A percentile compares a stretch with the other conserved stretches of the same genome.
phyloP scores from a whole-genome alignment of 2,113 vertebrate genomes.

The Bettongia penicillata region DNA sequence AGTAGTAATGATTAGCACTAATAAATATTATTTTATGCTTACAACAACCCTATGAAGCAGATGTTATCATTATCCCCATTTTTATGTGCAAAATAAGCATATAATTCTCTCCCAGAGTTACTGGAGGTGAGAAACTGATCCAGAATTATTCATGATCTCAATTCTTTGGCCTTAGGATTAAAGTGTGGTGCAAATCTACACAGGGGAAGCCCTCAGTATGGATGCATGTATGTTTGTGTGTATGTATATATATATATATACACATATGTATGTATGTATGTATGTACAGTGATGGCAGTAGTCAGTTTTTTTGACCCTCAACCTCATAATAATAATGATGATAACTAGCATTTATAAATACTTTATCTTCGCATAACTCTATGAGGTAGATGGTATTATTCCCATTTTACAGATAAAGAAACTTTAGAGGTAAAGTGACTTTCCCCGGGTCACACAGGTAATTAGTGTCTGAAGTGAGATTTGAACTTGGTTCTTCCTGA shows the following conservation, averaged over 20 bases:
- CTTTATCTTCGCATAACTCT: not conserved
- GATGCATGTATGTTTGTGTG: not conserved
- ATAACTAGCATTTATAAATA: not conserved
- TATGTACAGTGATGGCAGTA: not conserved
- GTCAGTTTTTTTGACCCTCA: not conserved
- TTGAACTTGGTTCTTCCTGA: constrained; percentile 1
- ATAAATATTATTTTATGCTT: not conserved
- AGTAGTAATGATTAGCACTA: not conserved
- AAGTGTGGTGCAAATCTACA: constrained; percentile 8
- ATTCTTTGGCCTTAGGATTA: not conserved
- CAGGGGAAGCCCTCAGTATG: not conserved
- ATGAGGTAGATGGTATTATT: not conserved
- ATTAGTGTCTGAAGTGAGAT: constrained; percentile 30
- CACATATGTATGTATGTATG: no score
- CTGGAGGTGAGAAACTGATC: not conserved
- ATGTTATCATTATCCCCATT: not conserved
- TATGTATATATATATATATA: not conserved
- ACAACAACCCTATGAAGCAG: not conserved
- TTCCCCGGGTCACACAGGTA: not conserved
- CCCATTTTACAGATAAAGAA: not conserved
- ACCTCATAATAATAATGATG: not conserved
- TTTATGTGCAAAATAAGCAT: not conserved
- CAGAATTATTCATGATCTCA: constrained; percentile 10
- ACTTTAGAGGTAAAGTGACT: not conserved
- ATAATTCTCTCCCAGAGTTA: not conserved